Evolutionary conservation across 2,113 vertebrate species (phyloP).

Genomic region (Chascanopsetta lugubris): DNA sequence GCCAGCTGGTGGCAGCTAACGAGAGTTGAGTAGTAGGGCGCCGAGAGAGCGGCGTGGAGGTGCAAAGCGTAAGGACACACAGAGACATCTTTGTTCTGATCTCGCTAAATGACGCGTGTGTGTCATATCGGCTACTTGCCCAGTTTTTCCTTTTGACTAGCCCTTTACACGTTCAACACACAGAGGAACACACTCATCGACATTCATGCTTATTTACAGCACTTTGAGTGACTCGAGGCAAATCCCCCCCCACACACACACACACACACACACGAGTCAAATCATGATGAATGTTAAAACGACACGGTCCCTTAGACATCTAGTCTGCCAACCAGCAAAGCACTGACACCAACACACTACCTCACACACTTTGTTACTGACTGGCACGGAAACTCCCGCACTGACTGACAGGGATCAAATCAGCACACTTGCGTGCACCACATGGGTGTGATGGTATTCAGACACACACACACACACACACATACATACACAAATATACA

Average conservation of each 20-base stretch:
- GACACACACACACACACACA: conserved; percentile 39
- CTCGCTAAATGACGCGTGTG: conserved; percentile 40
- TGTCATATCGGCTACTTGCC: conserved; percentile 56
- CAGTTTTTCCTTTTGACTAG: conserved; percentile 56
- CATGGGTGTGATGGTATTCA: conserved; percentile 34
- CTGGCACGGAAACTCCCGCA: conserved; percentile 66
- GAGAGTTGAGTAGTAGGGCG: conserved; percentile 84
- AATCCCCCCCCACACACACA: conserved; percentile 13
- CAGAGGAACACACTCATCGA: conserved; percentile 59
- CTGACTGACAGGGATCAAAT: conserved; percentile 58
- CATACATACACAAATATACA: conserved; percentile 25
- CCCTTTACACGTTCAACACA: conserved; percentile 71
- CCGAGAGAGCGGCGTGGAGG: conserved; percentile 8
- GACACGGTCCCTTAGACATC: conserved; percentile 63
- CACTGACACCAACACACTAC: conserved; percentile 86
- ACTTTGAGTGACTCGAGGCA: conserved; percentile 72
- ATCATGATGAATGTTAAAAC: conserved; percentile 70
- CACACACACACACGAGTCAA: conserved; percentile 60
- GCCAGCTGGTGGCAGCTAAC: conserved; percentile 93
- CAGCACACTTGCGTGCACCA: conserved; percentile 26
- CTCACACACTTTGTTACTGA: conserved; percentile 77
- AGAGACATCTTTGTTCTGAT: conserved; percentile 54
- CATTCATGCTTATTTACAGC: conserved; percentile 69
- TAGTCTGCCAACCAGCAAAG: conserved; percentile 75
- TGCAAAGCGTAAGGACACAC: conserved; percentile 29